Evolutionary conservation across 2,113 vertebrate species (phyloP).

Genomic region (Lichenostomus cassidix): DNA sequence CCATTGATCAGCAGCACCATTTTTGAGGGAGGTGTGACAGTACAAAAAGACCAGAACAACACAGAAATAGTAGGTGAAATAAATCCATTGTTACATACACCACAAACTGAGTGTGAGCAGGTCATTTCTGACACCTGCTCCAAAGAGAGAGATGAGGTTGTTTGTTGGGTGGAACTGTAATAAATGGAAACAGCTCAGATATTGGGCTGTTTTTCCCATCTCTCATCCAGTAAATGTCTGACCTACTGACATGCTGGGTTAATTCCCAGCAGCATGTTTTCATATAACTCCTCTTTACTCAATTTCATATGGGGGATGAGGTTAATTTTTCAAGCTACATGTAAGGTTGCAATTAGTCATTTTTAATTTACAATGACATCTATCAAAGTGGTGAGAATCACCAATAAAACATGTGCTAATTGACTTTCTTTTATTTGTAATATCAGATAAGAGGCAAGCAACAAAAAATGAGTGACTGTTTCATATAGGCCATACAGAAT

Average conservation of each 20-base stretch:
- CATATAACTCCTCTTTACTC: neutral
- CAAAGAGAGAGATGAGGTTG: neutral
- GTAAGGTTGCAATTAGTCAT: neutral
- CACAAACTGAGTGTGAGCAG: neutral
- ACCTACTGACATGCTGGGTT: neutral
- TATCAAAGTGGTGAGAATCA: neutral
- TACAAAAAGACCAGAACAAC: neutral
- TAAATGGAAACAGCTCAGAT: neutral
- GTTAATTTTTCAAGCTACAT: slow-evolving; percentile 10
- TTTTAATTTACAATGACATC: slow-evolving; percentile 29
- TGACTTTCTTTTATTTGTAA: slow-evolving; percentile 12
- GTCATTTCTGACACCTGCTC: neutral
- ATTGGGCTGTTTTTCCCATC: neutral
- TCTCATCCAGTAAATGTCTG: neutral
- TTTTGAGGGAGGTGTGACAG: neutral
- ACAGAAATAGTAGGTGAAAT: neutral
- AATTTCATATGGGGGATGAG: neutral
- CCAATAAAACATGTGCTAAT: neutral
- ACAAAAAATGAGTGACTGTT: neutral
- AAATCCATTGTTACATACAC: neutral
- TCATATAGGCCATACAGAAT: neutral
- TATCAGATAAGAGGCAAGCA: neutral
- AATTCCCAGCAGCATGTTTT: neutral
- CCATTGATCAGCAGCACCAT: neutral
- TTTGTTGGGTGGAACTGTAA: neutral